These are phyloP conservation scores for Leucoma salicis DNA, from an alignment of 2,888 invertebrate genomes.

Conservation along the genomic window DNA sequence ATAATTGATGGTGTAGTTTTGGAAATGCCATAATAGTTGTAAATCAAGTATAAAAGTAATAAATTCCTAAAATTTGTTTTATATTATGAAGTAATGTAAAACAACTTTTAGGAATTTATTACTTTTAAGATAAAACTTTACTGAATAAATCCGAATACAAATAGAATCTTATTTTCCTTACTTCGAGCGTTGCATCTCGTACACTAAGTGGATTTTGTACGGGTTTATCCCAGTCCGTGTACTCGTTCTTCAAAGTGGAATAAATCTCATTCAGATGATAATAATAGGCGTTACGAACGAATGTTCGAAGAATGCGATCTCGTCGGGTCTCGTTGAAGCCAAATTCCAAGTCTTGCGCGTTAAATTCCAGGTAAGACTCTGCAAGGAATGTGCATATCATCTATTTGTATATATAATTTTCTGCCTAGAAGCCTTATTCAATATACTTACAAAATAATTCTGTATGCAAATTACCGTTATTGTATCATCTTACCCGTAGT, in stretches of 20 bases:
- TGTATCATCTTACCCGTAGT: conserved; percentile 76
- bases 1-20: too few relatives aligned
- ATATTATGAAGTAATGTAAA: too few relatives aligned
- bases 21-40: too few relatives aligned
- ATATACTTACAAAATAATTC: conserved; percentile 24
- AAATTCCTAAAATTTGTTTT: too few relatives aligned
- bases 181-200: conserved; percentile 91
- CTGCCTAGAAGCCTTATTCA: conserved; percentile 32
- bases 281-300: conserved; percentile 96
- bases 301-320: conserved; percentile 93
- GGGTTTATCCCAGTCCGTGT: conserved; percentile 97
- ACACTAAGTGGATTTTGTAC: conserved; percentile 93
- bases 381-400: conserved; percentile 63
- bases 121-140: too few relatives aligned
- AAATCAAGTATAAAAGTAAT: too few relatives aligned
- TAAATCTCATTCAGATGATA: conserved; percentile 98
- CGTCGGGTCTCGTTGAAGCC: conserved; percentile 95
- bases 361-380: conserved; percentile 91
- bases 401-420: conserved; percentile 62
- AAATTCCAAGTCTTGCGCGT: conserved; percentile 92
- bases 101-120: too few relatives aligned
- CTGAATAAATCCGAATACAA: too few relatives aligned
- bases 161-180: conserved; percentile 45
- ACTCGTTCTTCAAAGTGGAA: conserved; percentile 96
- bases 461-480: not conserved